Base-by-base conservation (phyloP, 2,888 invertebrate species). In the Rhorus exstirpatorius region DNA sequence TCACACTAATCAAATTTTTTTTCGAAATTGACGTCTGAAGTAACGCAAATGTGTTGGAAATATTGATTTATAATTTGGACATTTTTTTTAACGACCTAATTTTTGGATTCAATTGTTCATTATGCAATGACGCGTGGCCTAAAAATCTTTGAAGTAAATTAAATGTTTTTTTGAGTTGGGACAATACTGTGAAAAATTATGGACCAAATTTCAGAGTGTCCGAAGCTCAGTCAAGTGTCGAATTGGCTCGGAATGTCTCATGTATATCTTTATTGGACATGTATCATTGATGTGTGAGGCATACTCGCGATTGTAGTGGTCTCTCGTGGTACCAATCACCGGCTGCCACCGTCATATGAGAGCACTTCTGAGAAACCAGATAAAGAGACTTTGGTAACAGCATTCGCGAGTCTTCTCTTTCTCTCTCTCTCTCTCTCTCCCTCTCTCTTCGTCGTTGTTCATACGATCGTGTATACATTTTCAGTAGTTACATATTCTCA, bases 291-390 rank as follows among this genome's bases (percentile, higher is more conserved):
- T 84, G 77, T 84, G 80, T 70, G 87, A 85, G 86, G 70, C 81
- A 86, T 84, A 76, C 83, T 83, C 77, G 80, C 74, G 85, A 83
- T 82, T 81, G 78, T 82, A 79, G 74, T 83, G 84, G 71, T 76
- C 75, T 75, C 82, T 78, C 79, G 81, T 79, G 86, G 89, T 87
- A 87, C 88, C 86, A 87, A 87, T 85, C 86, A 75, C 82, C 74
- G 86, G 78, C 83, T 86, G 86, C 84, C 85, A 87, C 84, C 87
- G 88, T 87, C 87, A 90, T 88, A 88, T 83, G 87, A 89, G 88
- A 89, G 86, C 83, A 84, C 76, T 89, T 90, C 89, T 78, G 85
- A 85, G 89, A 90, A 90, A 88, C 87, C 88, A 87, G 88, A 90
- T 90, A 89, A 88, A 86, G 85, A 86, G 85, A 85, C 83, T 84